Percentiles rank a stretch among this genome's conserved stretches.
phyloP scores from a whole-genome alignment of 2,888 invertebrate genomes.

The Crepidodera aurea region DNA sequence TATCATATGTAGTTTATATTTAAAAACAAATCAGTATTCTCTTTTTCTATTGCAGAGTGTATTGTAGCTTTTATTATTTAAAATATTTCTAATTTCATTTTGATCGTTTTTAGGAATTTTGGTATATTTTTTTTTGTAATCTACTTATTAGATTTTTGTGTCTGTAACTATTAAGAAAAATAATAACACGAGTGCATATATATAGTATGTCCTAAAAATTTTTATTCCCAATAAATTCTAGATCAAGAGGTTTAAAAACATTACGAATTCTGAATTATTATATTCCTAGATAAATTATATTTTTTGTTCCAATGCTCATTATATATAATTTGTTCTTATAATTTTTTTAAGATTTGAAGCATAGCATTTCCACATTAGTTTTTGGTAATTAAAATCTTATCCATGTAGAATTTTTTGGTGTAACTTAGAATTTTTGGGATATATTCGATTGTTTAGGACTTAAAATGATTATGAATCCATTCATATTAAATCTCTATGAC shows the following conservation, averaged over 20 bases:
- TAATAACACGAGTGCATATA: slow-evolving; percentile 10
- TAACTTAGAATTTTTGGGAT: neutral
- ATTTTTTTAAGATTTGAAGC: too few relatives aligned
- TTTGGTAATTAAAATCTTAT: too few relatives aligned
- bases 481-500: slow-evolving; percentile 25
- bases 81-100: neutral
- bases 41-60: neutral
- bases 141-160: too few relatives aligned
- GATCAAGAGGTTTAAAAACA: too few relatives aligned
- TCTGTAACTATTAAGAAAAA: slow-evolving; percentile 16
- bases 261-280: too few relatives aligned
- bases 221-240: neutral
- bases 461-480: neutral
- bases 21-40: too few relatives aligned
- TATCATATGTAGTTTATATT: too few relatives aligned
- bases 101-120: neutral
- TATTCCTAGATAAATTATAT: too few relatives aligned
- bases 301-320: too few relatives aligned
- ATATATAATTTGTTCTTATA: too few relatives aligned
- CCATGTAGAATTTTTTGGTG: neutral
- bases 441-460: neutral
- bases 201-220: neutral
- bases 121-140: neutral
- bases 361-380: too few relatives aligned
- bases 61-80: neutral